Evolutionary conservation across 1,140 invertebrate genomes (phyloP).

Genomic region (Drosophila subpulchrella): DNA sequence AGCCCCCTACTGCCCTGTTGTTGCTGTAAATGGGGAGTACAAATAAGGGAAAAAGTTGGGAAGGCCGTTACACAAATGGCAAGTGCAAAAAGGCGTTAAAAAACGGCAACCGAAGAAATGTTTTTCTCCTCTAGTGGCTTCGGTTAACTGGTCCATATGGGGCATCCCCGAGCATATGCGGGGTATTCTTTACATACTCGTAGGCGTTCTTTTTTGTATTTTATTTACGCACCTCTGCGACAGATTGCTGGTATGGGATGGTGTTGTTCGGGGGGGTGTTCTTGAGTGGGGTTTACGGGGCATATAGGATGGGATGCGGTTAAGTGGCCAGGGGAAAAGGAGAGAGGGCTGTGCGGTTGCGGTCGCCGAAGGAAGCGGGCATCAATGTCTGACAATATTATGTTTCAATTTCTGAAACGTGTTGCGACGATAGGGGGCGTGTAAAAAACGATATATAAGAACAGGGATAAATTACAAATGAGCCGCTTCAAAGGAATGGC

Average conservation of each 20-base stretch:
- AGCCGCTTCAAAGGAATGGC: constrained; percentile 23
- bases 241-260: neutral
- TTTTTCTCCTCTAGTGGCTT: constrained; percentile 34
- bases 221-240: constrained; percentile 70
- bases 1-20: constrained; percentile 2
- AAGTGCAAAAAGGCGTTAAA: constrained; percentile 73
- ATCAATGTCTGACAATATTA: constrained; percentile 82
- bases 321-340: constrained; percentile 49
- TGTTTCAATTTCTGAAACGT: constrained; percentile 72
- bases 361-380: constrained; percentile 74
- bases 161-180: constrained; percentile 73
- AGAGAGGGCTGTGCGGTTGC: constrained; percentile 64
- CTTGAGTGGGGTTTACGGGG: neutral
- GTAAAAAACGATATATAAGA: constrained; percentile 30
- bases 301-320: constrained; percentile 34
- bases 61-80: constrained; percentile 72
- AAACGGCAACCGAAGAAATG: constrained; percentile 46
- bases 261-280: neutral
- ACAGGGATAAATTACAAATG: constrained; percentile 45
- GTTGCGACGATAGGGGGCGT: constrained; percentile 10
- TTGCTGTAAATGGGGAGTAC: constrained; percentile 70
- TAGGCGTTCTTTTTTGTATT: constrained; percentile 69
- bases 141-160: constrained; percentile 69
- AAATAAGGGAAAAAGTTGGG: constrained; percentile 54
- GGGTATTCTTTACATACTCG: constrained; percentile 74